These are phyloP conservation scores for Xylocopa sonorina DNA, from an alignment of 1,140 invertebrate genomes.

Conservation along the genomic window DNA sequence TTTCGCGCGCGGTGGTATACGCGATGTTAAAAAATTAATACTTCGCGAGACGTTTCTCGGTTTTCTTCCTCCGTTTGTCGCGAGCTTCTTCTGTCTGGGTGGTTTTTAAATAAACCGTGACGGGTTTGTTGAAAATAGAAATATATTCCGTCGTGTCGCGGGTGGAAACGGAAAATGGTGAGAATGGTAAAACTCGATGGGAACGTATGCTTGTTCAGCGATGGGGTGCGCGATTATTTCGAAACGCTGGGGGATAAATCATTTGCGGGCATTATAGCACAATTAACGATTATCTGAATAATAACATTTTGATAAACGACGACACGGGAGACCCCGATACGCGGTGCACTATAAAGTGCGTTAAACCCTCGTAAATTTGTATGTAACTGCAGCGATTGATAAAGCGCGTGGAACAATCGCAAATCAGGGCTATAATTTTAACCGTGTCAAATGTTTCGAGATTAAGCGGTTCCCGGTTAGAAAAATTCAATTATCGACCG, in stretches of 20 bases:
- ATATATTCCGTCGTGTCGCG: too few relatives aligned
- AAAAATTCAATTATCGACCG: too few relatives aligned
- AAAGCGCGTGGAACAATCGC: constrained; percentile 18
- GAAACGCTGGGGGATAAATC: neutral
- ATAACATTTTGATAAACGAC: constrained; percentile 36
- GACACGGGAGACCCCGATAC: neutral
- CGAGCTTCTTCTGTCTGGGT: too few relatives aligned
- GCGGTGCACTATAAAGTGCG: constrained; percentile 5
- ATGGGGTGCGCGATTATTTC: neutral
- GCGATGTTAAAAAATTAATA: too few relatives aligned
- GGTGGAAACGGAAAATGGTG: too few relatives aligned
- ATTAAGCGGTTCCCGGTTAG: neutral
- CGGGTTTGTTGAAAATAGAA: too few relatives aligned
- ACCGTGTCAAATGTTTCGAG: neutral
- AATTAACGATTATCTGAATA: constrained; percentile 41
- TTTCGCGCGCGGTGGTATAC: too few relatives aligned
- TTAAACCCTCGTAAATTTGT: constrained; percentile 21
- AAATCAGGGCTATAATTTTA: constrained; percentile 30
- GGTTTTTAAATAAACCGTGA: too few relatives aligned
- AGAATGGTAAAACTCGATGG: neutral
- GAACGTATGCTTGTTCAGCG: neutral
- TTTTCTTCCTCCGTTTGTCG: too few relatives aligned
- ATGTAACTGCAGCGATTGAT: constrained; percentile 5
- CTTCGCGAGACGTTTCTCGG: too few relatives aligned
- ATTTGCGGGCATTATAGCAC: neutral